A percentile compares a stretch with the other conserved stretches of the same genome.
phyloP scores from a whole-genome alignment of 2,113 vertebrate genomes.

The Siniperca knerii region DNA sequence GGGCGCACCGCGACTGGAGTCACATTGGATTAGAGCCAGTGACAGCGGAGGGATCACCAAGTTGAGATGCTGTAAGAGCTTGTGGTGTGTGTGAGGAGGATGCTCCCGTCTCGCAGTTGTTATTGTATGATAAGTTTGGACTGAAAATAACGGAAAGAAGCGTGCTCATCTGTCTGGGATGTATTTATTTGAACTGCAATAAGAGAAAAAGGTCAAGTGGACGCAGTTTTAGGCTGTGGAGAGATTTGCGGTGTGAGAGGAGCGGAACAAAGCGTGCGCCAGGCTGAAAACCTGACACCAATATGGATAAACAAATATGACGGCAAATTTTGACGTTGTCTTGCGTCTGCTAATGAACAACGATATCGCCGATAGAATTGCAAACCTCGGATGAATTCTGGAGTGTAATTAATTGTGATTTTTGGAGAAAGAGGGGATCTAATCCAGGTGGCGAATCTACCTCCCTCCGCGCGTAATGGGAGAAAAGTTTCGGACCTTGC shows the following conservation, averaged over 20 bases:
- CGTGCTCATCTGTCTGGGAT: conserved; percentile 21
- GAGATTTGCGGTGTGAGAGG: conserved; percentile 24
- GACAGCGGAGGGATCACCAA: conserved; percentile 60
- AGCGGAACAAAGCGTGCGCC: conserved; percentile 55
- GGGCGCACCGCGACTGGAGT: conserved; percentile 42
- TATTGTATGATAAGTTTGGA: conserved; percentile 48
- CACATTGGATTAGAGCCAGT: conserved; percentile 60
- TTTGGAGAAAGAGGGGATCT: conserved; percentile 8
- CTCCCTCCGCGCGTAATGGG: conserved; percentile 73
- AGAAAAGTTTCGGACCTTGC: conserved; percentile 79
- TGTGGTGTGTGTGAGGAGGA: conserved; percentile 40
- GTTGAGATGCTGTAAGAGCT: conserved; percentile 61
- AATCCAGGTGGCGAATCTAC: conserved; percentile 50
- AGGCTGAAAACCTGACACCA: not conserved
- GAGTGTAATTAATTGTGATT: not conserved
- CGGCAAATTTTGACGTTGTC: conserved; percentile 31
- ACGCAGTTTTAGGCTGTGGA: conserved; percentile 26
- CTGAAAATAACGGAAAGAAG: conserved; percentile 20
- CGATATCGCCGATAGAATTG: not conserved
- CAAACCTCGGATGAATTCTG: conserved; percentile 43
- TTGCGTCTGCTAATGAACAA: conserved; percentile 2
- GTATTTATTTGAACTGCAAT: conserved; percentile 27
- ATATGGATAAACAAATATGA: conserved; percentile 64
- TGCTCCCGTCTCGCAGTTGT: conserved; percentile 48
- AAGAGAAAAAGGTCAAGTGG: conserved; percentile 33